Conservation (phyloP, 1,140 invertebrate genomes). For the Aethina tumida region DNA sequence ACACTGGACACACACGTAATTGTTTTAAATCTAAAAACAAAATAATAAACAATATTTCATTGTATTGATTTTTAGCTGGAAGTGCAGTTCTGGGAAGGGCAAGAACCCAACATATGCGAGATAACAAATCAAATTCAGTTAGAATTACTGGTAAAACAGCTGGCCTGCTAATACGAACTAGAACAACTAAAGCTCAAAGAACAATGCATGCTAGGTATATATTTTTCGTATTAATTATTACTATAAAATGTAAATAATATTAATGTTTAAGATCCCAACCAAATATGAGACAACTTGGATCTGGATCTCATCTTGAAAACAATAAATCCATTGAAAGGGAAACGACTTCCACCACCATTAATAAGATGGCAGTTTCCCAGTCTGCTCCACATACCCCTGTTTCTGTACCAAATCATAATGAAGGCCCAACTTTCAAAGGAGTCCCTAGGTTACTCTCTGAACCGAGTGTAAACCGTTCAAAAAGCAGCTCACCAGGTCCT, state of each 20-base stretch:
- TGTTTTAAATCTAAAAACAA: not conserved
- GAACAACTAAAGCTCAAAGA: constrained; percentile 39
- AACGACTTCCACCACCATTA: constrained; percentile 22
- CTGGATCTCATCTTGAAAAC: constrained; percentile 25
- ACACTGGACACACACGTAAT: constrained; percentile 42
- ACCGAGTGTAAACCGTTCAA: constrained; percentile 26
- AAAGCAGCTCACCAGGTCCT: constrained; percentile 13
- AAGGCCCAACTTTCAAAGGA: constrained; percentile 20
- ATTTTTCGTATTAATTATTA: not conserved
- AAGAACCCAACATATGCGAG: constrained; percentile 37
- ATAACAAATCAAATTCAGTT: constrained; percentile 42
- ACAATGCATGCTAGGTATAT: constrained; percentile 28
- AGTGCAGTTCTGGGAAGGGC: constrained; percentile 32
- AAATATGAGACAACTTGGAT: constrained; percentile 34
- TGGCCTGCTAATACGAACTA: constrained; percentile 39
- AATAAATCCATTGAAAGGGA: constrained; percentile 30
- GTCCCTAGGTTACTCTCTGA: constrained; percentile 32
- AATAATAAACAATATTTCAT: not conserved
- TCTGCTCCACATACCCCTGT: constrained; percentile 35
- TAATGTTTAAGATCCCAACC: constrained; percentile 28
- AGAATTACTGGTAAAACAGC: constrained; percentile 36
- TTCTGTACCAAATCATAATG: constrained; percentile 21
- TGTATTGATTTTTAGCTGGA: constrained; percentile 19
- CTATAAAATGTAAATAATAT: constrained; percentile 1
- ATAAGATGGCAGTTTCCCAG: constrained; percentile 29